Conservation (phyloP, 2,797 vertebrate genomes). For the Gymnothorax javanicus region DNA sequence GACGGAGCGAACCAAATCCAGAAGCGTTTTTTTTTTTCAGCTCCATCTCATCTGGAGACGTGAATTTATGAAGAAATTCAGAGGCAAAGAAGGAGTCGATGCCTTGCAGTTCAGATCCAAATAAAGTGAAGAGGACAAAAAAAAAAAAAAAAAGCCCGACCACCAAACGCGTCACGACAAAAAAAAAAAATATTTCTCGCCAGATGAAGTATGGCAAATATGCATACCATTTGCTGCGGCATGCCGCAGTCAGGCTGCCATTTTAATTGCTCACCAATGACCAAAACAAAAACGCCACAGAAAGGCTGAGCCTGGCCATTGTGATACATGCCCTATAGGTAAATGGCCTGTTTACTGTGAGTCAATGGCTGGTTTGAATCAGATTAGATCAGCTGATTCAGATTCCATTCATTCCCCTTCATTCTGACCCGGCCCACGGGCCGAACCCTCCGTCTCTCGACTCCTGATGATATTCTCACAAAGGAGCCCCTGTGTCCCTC, state of each 20-base stretch:
- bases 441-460: background rate
- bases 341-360: slow-evolving; percentile 5
- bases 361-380: background rate
- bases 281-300: background rate
- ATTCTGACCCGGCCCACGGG: background rate
- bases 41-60: background rate
- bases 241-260: background rate
- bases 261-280: background rate
- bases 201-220: too few relatives aligned
- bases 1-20: background rate
- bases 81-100: background rate
- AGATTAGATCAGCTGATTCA: background rate
- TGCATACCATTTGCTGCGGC: too few relatives aligned
- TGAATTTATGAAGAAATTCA: background rate
- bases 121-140: background rate
- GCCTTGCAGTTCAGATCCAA: background rate
- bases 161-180: background rate
- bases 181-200: too few relatives aligned
- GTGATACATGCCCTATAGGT: background rate
- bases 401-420: background rate
- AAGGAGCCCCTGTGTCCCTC: background rate
- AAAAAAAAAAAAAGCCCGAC: background rate
- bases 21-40: background rate
- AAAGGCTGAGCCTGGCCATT: background rate
- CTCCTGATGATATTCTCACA: background rate